Evolutionary conservation across 2,113 vertebrate genomes (phyloP).

Genomic region (Otocyon megalotis): DNA sequence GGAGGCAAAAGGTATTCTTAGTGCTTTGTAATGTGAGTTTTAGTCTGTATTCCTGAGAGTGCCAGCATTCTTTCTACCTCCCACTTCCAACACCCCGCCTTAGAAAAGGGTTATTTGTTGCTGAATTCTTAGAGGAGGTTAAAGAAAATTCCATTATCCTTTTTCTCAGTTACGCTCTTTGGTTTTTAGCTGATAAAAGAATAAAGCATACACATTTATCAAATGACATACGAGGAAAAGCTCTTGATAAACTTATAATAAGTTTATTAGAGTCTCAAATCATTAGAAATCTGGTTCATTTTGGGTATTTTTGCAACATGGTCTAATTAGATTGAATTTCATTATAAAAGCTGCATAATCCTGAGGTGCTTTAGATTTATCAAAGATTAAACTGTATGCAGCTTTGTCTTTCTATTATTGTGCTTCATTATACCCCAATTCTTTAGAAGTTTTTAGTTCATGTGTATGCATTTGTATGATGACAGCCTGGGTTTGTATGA

Average conservation of each 20-base stretch:
- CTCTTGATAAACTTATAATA: neutral
- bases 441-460: conserved; percentile 5
- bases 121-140: conserved; percentile 29
- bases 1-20: conserved; percentile 36
- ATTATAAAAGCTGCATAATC: neutral
- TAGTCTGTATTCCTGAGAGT: neutral
- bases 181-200: conserved; percentile 36
- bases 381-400: neutral
- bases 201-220: conserved; percentile 35
- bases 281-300: neutral
- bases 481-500: neutral
- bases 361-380: neutral
- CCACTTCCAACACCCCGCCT: conserved; percentile 16
- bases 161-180: conserved; percentile 25
- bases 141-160: conserved; percentile 56
- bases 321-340: conserved; percentile 5
- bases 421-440: neutral
- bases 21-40: conserved; percentile 9
- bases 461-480: neutral
- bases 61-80: conserved; percentile 58
- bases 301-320: conserved; percentile 29
- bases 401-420: neutral
- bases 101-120: conserved; percentile 24
- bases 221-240: conserved; percentile 26
- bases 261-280: neutral